Percentiles rank a stretch among this genome's conserved stretches.
phyloP scores from a whole-genome alignment of 1,140 invertebrate genomes.

The Yoshiicerus persimilis region DNA sequence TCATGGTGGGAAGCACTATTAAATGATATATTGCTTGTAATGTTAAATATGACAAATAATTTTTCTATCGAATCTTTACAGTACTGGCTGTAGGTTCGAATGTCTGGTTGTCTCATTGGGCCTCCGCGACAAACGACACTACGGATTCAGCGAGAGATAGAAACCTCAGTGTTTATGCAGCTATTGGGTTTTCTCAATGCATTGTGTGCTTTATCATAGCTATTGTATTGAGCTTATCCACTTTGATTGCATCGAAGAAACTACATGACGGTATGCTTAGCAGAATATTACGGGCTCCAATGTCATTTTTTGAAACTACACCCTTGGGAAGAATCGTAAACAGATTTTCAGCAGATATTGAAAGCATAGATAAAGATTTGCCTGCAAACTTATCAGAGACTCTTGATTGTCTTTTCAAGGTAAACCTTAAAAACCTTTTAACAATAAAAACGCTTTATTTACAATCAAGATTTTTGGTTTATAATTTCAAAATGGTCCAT shows the following conservation, averaged over 20 bases:
- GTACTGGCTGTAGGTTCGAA: constrained; percentile 84
- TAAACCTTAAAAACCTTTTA: not conserved
- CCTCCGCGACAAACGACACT: constrained; percentile 63
- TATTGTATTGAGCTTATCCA: constrained; percentile 40
- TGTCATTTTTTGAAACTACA: constrained; percentile 82
- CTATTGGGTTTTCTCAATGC: constrained; percentile 84
- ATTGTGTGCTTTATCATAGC: constrained; percentile 30
- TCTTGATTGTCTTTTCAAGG: not conserved
- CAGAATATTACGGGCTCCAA: constrained; percentile 65
- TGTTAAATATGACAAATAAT: not conserved
- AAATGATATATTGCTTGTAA: not conserved
- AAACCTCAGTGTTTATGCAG: constrained; percentile 85
- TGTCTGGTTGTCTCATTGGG: constrained; percentile 89
- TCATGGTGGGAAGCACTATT: not conserved
- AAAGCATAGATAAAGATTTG: not conserved
- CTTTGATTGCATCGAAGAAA: constrained; percentile 65
- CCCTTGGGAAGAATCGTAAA: constrained; percentile 81
- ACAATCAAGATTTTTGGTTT: not conserved
- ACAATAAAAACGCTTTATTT: not conserved
- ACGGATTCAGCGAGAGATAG: constrained; percentile 65
- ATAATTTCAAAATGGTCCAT: not conserved
- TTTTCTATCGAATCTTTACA: constrained; percentile 64
- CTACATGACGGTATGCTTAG: constrained; percentile 68
- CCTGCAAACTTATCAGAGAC: not conserved
- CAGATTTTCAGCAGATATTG: constrained; percentile 61